Evolutionary conservation across 2,888 invertebrate genomes (phyloP).

Genomic region (Parthenolecanium corni): DNA sequence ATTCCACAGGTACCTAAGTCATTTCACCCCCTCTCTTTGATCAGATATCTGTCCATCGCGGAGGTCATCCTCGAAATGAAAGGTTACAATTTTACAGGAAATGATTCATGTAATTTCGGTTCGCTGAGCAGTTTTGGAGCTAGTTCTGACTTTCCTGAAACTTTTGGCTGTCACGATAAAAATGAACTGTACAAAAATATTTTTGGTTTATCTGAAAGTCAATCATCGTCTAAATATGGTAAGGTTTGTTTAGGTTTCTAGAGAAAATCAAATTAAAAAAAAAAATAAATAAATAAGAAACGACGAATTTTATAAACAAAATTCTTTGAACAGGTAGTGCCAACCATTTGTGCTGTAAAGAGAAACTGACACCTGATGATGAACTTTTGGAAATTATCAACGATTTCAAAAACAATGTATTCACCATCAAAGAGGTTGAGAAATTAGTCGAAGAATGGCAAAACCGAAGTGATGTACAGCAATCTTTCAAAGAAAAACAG

Average conservation of each 20-base stretch:
- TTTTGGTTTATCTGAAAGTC: not conserved
- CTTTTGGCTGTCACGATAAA: conserved; percentile 8
- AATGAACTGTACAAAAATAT: not conserved
- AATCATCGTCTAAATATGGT: conserved; percentile 8
- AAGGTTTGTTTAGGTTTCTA: too few species aligned
- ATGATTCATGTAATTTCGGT: conserved; percentile 3
- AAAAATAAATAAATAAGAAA: too few species aligned
- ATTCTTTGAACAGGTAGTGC: conserved; percentile 1
- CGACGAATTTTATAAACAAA: too few species aligned
- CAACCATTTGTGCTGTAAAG: not conserved
- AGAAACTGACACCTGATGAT: conserved; percentile 44
- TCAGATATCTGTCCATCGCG: not conserved
- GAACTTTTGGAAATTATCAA: conserved; percentile 76
- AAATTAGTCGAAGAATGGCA: conserved; percentile 76
- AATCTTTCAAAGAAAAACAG: conserved; percentile 66
- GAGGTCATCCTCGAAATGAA: not conserved
- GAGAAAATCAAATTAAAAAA: too few species aligned
- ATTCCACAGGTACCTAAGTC: conserved; percentile 34
- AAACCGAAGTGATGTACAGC: conserved; percentile 74
- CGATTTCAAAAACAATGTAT: conserved; percentile 79
- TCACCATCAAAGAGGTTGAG: conserved; percentile 73
- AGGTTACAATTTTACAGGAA: not conserved
- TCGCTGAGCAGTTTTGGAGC: conserved; percentile 12
- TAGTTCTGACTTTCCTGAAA: conserved; percentile 1
- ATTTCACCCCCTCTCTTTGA: not conserved